These are phyloP conservation scores for Sinohyriopsis cumingii DNA, from an alignment of 2,888 invertebrate genomes.

Conservation along the genomic window DNA sequence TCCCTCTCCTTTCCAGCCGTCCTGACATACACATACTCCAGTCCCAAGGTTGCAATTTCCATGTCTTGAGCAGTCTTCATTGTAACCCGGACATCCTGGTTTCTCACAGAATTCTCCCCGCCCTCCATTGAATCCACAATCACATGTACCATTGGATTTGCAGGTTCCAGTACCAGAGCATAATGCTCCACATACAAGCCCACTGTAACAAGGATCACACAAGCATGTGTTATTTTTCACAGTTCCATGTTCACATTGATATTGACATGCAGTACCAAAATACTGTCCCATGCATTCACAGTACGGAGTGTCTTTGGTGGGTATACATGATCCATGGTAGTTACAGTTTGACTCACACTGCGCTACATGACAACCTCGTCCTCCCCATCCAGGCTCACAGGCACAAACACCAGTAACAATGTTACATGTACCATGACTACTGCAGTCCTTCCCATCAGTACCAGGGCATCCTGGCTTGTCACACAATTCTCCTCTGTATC, in stretches of 20 bases:
- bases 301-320: constrained; percentile 31
- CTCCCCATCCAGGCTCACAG: constrained; percentile 52
- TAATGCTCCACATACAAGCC: constrained; percentile 39
- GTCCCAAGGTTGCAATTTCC: constrained; percentile 46
- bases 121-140: constrained; percentile 52
- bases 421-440: constrained; percentile 35
- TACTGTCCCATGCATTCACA: constrained; percentile 41
- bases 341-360: constrained; percentile 52
- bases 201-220: constrained; percentile 54
- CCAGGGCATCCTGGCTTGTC: constrained; percentile 42
- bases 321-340: constrained; percentile 40
- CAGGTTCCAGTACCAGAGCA: constrained; percentile 48
- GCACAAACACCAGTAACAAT: constrained; percentile 20
- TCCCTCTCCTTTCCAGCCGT: constrained; percentile 49
- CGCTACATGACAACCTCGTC: constrained; percentile 46
- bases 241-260: constrained; percentile 43
- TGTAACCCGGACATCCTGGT: constrained; percentile 50
- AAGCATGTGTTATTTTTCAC: constrained; percentile 42
- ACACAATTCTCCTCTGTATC: constrained; percentile 39
- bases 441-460: constrained; percentile 39
- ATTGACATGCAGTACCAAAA: constrained; percentile 33
- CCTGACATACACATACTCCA: constrained; percentile 43
- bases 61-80: constrained; percentile 44
- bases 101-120: constrained; percentile 50
- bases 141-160: constrained; percentile 37